Evolutionary conservation across 2,113 vertebrate species (phyloP).

Genomic region (Phocoena phocoena): DNA sequence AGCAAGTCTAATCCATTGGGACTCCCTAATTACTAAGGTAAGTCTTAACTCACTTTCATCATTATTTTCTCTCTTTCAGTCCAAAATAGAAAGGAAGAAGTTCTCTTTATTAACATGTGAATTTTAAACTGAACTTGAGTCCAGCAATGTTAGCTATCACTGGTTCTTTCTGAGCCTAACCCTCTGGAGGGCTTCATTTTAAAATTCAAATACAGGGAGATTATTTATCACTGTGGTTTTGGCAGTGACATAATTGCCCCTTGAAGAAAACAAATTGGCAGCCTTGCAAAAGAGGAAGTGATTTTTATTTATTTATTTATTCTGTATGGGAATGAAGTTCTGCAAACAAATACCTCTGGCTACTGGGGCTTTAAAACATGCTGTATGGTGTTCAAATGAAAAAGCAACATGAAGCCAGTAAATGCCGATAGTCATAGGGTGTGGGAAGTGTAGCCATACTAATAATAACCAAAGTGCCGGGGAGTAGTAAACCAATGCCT

Average conservation of each 20-base stretch:
- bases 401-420: slow-evolving; percentile 25
- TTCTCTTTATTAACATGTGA: slow-evolving; percentile 64
- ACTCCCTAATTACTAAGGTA: slow-evolving; percentile 65
- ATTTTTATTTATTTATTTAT: slow-evolving; percentile 66
- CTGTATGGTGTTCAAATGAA: slow-evolving; percentile 68
- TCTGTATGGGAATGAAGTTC: slow-evolving; percentile 71
- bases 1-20: slow-evolving; percentile 54
- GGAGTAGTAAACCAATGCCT: neutral
- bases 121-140: slow-evolving; percentile 72
- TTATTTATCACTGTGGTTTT: slow-evolving; percentile 82
- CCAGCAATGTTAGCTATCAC: slow-evolving; percentile 67
- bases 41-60: slow-evolving; percentile 56
- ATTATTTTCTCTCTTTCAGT: slow-evolving; percentile 64
- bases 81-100: slow-evolving; percentile 53
- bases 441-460: neutral
- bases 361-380: slow-evolving; percentile 68
- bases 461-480: slow-evolving; percentile 38
- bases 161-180: slow-evolving; percentile 74
- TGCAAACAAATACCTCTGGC: slow-evolving; percentile 78
- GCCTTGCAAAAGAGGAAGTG: slow-evolving; percentile 71
- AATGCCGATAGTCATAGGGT: slow-evolving; percentile 34
- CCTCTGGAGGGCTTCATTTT: slow-evolving; percentile 70
- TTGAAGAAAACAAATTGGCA: slow-evolving; percentile 82
- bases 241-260: slow-evolving; percentile 80
- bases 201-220: slow-evolving; percentile 78